Evolutionary conservation across 23 tunicate genomes (phyloP).

Genomic region (Ciona savignyi): DNA sequence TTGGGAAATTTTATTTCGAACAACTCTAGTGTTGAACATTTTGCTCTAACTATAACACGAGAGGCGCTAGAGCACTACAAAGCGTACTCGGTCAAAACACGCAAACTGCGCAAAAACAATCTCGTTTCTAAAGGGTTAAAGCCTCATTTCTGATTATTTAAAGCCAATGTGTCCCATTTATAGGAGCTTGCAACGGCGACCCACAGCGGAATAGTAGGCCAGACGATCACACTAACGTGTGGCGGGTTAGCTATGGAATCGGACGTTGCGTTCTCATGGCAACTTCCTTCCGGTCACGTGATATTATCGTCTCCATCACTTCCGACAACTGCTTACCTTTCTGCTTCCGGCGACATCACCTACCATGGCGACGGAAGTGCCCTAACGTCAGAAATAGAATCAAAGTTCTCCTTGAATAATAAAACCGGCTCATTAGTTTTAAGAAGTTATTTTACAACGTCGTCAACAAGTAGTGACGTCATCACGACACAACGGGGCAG

Average conservation of each 20-base stretch:
- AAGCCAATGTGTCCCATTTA: background rate
- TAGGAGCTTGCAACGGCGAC: background rate
- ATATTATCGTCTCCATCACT: constrained; percentile 11
- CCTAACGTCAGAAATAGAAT: constrained; percentile 23
- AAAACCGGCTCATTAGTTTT: constrained; percentile 47
- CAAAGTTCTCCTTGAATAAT: constrained; percentile 22
- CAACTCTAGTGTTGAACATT: too few relatives aligned
- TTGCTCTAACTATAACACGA: too few relatives aligned
- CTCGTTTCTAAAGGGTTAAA: too few relatives aligned
- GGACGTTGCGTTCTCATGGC: constrained; percentile 32
- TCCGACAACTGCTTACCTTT: constrained; percentile 11
- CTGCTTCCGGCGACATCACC: constrained; percentile 7
- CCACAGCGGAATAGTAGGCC: background rate
- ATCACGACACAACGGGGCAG: constrained; percentile 31
- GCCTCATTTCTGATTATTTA: too few relatives aligned
- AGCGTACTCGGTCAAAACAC: too few relatives aligned
- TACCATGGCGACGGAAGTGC: constrained; percentile 19
- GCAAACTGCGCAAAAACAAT: too few relatives aligned
- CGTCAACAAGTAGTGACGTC: constrained; percentile 6
- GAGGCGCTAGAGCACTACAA: too few relatives aligned
- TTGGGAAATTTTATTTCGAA: too few relatives aligned
- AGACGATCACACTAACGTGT: background rate
- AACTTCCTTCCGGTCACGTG: constrained; percentile 35
- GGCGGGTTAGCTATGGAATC: background rate
- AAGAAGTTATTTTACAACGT: constrained; percentile 13